phyloP scores from a whole-genome alignment of 2,797 vertebrate genomes.

The Potorous gilbertii region DNA sequence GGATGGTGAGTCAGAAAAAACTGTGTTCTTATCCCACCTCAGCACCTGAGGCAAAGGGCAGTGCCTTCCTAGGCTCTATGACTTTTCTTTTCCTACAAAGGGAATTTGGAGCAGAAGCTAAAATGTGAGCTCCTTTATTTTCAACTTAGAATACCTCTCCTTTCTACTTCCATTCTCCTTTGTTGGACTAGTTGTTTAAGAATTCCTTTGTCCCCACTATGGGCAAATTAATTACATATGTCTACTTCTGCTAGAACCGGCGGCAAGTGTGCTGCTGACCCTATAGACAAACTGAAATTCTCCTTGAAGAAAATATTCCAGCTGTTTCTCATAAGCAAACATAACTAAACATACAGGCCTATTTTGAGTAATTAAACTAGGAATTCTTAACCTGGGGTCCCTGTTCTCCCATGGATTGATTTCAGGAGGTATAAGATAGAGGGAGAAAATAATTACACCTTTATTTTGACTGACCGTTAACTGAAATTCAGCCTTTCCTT shows the following conservation, averaged over 20 bases:
- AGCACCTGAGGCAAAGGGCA: background rate
- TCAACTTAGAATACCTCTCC: background rate
- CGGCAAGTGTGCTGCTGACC: slow-evolving; percentile 2
- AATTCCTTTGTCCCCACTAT: background rate
- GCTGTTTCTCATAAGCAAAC: slow-evolving; percentile 13
- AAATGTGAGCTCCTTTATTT: slow-evolving; percentile 4
- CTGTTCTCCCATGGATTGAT: background rate
- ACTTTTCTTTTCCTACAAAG: slow-evolving; percentile 29
- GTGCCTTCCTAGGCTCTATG: slow-evolving; percentile 3
- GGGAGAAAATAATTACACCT: background rate
- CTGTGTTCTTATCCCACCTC: background rate
- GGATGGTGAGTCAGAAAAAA: background rate
- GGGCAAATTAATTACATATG: background rate
- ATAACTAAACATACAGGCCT: background rate
- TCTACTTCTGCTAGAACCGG: slow-evolving; percentile 1
- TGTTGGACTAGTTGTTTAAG: background rate
- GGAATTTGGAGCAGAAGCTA: background rate
- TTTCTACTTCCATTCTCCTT: background rate
- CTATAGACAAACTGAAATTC: slow-evolving; percentile 9
- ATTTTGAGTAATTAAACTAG: background rate
- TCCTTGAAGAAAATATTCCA: slow-evolving; percentile 20
- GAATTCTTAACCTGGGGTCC: background rate
- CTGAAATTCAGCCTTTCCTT: background rate
- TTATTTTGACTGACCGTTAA: background rate
- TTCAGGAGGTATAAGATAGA: background rate